A percentile compares a stretch with the other conserved stretches of the same genome.
Conservation (phyloP, 92 coral and sea anemone genomes). For the Paramuricea clavata region DNA sequence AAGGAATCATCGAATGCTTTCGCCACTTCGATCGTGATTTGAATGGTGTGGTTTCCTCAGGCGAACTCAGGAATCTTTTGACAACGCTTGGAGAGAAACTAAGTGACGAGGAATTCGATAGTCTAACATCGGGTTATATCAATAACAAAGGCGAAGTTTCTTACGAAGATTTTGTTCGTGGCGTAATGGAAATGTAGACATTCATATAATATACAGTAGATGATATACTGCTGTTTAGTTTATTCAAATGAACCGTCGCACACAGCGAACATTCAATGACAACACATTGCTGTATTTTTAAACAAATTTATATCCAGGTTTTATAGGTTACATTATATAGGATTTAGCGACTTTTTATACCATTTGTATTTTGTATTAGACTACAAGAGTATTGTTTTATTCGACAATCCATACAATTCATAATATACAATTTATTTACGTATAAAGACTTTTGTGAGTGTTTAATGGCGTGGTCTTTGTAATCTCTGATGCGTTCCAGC, state of each 20-base stretch:
- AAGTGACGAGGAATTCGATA: constrained; percentile 89
- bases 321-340: background rate
- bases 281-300: background rate
- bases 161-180: constrained; percentile 79
- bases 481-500: constrained; percentile 1
- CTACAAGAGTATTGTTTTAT: background rate
- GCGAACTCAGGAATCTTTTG: constrained; percentile 89
- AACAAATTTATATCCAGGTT: background rate
- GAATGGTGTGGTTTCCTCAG: constrained; percentile 81
- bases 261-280: background rate
- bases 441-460: background rate
- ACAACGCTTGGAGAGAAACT: constrained; percentile 95
- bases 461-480: background rate
- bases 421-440: background rate
- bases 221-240: background rate
- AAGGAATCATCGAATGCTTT: constrained; percentile 89
- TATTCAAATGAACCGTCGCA: constrained; percentile 19
- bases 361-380: background rate
- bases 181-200: constrained; percentile 57
- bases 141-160: constrained; percentile 84
- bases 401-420: background rate
- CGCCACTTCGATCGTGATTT: constrained; percentile 90
- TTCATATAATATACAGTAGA: background rate
- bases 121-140: constrained; percentile 80
- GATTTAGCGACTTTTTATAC: too few relatives aligned